Percentiles rank a stretch among this genome's conserved stretches.
Conservation (phyloP, 2,113 vertebrate genomes). For the Okapia johnstoni region DNA sequence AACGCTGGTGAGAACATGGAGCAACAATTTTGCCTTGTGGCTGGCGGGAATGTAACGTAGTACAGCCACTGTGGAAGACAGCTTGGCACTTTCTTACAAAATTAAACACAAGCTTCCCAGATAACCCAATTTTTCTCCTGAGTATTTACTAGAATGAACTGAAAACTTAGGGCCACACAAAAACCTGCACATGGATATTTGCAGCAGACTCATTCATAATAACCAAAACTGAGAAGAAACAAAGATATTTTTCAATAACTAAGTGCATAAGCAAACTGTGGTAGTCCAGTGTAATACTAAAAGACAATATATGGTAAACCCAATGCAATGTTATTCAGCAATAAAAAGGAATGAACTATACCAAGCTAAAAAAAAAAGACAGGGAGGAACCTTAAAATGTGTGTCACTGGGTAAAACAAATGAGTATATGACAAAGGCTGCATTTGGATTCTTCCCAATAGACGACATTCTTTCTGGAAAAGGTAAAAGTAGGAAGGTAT, state of each 20-base stretch:
- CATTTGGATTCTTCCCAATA: background rate
- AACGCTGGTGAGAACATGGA: background rate
- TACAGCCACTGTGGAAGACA: background rate
- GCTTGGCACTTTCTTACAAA: background rate
- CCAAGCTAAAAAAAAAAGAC: background rate
- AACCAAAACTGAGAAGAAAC: background rate
- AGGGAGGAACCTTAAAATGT: background rate
- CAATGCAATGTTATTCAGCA: background rate
- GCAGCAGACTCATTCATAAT: background rate
- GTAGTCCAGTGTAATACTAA: background rate
- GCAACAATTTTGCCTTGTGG: background rate
- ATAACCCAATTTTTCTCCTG: background rate
- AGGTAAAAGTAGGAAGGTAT: background rate
- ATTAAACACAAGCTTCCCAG: background rate
- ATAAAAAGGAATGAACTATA: background rate
- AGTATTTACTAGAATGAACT: background rate
- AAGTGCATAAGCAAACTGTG: background rate
- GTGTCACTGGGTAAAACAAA: background rate
- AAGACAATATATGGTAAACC: background rate
- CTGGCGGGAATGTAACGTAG: background rate
- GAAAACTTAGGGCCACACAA: background rate
- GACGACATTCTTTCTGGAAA: background rate
- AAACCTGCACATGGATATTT: background rate
- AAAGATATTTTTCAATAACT: background rate
- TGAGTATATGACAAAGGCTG: background rate